These are phyloP conservation scores for Jacana jacana DNA, from an alignment of 2,113 vertebrate species.

Conservation along the genomic window DNA sequence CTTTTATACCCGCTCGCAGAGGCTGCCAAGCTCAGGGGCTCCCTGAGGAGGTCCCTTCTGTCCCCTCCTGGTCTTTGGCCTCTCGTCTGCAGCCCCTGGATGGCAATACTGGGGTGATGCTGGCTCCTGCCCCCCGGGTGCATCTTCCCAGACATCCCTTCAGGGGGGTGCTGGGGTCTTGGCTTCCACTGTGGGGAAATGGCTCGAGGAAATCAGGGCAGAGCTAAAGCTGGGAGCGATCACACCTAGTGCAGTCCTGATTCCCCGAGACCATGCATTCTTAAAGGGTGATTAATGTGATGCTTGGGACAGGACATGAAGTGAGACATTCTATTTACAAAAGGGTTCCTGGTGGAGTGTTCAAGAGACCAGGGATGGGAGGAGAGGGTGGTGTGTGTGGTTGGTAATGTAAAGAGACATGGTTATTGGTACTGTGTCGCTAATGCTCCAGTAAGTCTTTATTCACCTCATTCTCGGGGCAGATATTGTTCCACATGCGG, in stretches of 20 bases:
- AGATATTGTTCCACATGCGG: background rate
- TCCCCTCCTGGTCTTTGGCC: background rate
- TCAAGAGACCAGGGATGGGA: background rate
- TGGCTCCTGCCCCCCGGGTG: fast-evolving
- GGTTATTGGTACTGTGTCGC: background rate
- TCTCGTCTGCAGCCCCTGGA: background rate
- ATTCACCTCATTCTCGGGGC: background rate
- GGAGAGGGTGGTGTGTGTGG: background rate
- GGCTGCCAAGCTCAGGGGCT: background rate
- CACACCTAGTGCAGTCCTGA: background rate
- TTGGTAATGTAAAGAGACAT: background rate
- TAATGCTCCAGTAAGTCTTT: background rate
- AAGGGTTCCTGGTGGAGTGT: background rate
- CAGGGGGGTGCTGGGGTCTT: fast-evolving
- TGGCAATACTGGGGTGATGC: no score
- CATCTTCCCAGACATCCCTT: fast-evolving
- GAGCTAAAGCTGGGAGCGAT: fast-evolving
- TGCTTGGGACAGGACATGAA: background rate
- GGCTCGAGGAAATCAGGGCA: fast-evolving
- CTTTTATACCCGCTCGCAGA: background rate
- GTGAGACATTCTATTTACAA: background rate
- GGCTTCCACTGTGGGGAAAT: fast-evolving
- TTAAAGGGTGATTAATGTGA: background rate
- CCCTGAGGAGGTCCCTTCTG: fast-evolving
- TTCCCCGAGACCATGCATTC: fast-evolving